phyloP scores from a whole-genome alignment of 2,113 vertebrate species.

The Channa argus region DNA sequence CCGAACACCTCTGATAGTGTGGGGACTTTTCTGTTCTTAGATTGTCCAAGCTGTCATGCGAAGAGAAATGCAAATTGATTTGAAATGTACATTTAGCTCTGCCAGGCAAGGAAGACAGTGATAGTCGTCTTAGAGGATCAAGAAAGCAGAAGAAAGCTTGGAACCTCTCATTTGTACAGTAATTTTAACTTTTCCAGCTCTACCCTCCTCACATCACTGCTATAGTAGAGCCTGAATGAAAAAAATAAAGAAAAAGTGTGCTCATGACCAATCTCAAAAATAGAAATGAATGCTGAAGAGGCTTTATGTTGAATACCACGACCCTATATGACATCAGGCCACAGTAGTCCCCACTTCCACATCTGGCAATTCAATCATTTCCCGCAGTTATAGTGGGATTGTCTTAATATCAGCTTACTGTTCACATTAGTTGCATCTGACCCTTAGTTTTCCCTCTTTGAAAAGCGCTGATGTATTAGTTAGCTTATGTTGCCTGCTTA shows the following conservation, averaged over 20 bases:
- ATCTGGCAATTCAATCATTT: conserved; percentile 69
- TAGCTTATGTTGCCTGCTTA: conserved; percentile 49
- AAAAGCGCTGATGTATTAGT: conserved; percentile 66
- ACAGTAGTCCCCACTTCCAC: conserved; percentile 24
- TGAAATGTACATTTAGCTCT: neutral
- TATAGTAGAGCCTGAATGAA: neutral
- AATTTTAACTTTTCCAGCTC: neutral
- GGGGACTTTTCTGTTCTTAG: neutral
- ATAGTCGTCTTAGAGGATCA: too few species aligned
- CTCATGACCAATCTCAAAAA: neutral
- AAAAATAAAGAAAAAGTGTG: neutral
- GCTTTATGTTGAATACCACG: conserved; percentile 11
- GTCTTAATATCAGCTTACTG: conserved; percentile 70
- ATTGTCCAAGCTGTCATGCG: neutral
- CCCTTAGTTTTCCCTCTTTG: conserved; percentile 34
- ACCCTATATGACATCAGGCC: conserved; percentile 48
- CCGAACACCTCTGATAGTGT: too few species aligned
- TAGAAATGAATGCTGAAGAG: conserved; percentile 13
- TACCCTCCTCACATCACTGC: neutral
- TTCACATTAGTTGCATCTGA: conserved; percentile 62
- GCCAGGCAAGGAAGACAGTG: too few species aligned
- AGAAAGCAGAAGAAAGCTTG: neutral
- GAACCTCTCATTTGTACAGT: neutral
- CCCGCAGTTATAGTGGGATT: conserved; percentile 41
- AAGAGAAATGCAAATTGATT: neutral